These are phyloP conservation scores for Bombus ignitus DNA, from an alignment of 1,140 invertebrate genomes.

Conservation along the genomic window DNA sequence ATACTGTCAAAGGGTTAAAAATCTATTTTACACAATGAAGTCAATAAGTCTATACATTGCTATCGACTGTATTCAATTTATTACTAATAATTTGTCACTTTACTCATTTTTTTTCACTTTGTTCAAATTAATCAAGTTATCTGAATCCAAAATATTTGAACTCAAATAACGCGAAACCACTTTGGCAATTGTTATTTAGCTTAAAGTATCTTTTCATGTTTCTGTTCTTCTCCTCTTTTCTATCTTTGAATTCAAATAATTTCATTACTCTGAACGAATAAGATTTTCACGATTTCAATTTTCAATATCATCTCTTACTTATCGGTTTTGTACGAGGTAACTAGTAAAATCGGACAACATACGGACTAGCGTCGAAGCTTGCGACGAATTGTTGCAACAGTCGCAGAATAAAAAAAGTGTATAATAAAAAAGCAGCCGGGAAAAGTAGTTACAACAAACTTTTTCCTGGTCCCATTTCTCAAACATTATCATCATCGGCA, in stretches of 20 bases:
- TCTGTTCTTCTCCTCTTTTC: background rate
- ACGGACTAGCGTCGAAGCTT: constrained; percentile 4
- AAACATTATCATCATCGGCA: constrained; percentile 59
- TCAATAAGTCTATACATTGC: background rate
- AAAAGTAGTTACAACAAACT: constrained; percentile 63
- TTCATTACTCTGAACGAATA: background rate
- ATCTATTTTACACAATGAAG: background rate
- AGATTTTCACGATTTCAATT: background rate
- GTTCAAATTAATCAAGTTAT: background rate
- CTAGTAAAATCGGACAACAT: constrained; percentile 6
- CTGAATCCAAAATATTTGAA: background rate
- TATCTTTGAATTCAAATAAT: background rate
- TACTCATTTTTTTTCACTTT: background rate
- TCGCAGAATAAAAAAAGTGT: constrained; percentile 43
- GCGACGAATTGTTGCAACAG: constrained; percentile 20
- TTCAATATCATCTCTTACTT: background rate
- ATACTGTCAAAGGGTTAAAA: background rate
- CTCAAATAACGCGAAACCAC: background rate
- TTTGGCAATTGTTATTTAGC: background rate
- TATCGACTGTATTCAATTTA: background rate
- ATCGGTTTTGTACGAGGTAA: background rate
- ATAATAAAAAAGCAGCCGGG: constrained; percentile 58
- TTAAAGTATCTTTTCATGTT: background rate
- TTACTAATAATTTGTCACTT: background rate
- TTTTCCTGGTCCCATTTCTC: constrained; percentile 72